Base-by-base conservation (phyloP, 2,888 invertebrate species). In the Micropterix aruncella region DNA sequence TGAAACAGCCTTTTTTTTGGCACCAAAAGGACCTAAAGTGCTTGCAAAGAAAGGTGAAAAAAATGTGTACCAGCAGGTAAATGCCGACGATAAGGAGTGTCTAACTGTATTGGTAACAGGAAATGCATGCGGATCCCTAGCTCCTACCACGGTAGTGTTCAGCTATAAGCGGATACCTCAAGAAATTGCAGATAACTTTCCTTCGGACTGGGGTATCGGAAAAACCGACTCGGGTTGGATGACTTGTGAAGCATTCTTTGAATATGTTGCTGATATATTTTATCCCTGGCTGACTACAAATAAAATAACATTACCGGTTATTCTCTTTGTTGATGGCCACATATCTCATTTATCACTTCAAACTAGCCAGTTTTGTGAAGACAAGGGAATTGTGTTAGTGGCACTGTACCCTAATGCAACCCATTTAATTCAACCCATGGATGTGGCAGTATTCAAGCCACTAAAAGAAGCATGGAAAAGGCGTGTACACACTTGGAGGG, bases 211-310 rank as follows among this genome's bases (percentile, higher is more conserved):
- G 60, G 56, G 55, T 37, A 46, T 59, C 18, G 62, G 61, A 46
- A 58, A 54, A 47, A 59, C 60, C 2, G 62, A 65, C 12, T 57
- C 49, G 42, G 63, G 62, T 4, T 65, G 66, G 62, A 65, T 60
- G 62, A 61, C 57, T 3, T 51, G 53, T 1, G 56, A 57, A 48
- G 54, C 54, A 5, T 63, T 65, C 51, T 61, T 52, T 50, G 58
- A 63, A 52, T 62, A 57, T 51, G 50, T 62, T 3, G 51, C 56
- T 9, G 60, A 62, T 51, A 49, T 58, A 12, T 61, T 62, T 52
- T 45, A 55, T 47, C 55, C 56, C 19, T 63, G 59, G 59, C 45
- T 63, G 19, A 18, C 52, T 38, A 48, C 53, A 42, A 54, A 58
- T 41, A 45, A 56, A 27, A 55, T 62, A 36, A 43, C 52, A 42